Evolutionary conservation across 2,888 invertebrate genomes (phyloP).

Genomic region (Rosalia funebris): DNA sequence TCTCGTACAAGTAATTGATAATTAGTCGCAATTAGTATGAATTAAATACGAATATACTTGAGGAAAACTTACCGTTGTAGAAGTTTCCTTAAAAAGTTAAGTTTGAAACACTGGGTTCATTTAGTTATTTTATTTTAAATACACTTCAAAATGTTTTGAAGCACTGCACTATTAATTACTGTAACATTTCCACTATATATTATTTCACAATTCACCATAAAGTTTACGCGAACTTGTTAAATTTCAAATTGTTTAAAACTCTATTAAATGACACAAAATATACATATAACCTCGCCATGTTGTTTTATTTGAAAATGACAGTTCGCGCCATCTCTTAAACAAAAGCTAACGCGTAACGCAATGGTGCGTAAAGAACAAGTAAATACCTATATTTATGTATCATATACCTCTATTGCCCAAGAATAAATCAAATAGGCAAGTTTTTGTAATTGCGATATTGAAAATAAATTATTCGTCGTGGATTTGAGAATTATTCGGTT

Average conservation of each 20-base stretch:
- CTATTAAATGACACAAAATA: constrained; percentile 37
- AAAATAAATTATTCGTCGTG: no score
- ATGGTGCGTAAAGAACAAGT: no score
- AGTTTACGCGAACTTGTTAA: constrained; percentile 30
- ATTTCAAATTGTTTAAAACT: constrained; percentile 41
- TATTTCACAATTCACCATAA: constrained; percentile 30
- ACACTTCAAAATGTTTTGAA: constrained; percentile 21
- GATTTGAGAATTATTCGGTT: no score
- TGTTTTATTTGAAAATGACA: constrained; percentile 24
- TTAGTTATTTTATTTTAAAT: constrained; percentile 16
- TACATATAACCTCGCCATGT: constrained; percentile 32
- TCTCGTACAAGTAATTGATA: background rate
- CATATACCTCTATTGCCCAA: no score
- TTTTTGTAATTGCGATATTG: no score
- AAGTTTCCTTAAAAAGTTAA: constrained; percentile 18
- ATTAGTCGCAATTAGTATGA: background rate
- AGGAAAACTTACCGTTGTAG: constrained; percentile 22
- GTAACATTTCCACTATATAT: background rate
- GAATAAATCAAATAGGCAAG: no score
- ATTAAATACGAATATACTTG: constrained; percentile 13
- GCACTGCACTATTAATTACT: constrained; percentile 25
- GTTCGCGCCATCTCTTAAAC: constrained; percentile 12
- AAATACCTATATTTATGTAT: no score
- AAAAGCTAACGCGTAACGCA: no score
- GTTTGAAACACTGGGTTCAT: constrained; percentile 13